Evolutionary conservation across 2,888 invertebrate species (phyloP), one percentile per base, ranked within the genome.

Genomic region (Tryphoninae sp.): DNA sequence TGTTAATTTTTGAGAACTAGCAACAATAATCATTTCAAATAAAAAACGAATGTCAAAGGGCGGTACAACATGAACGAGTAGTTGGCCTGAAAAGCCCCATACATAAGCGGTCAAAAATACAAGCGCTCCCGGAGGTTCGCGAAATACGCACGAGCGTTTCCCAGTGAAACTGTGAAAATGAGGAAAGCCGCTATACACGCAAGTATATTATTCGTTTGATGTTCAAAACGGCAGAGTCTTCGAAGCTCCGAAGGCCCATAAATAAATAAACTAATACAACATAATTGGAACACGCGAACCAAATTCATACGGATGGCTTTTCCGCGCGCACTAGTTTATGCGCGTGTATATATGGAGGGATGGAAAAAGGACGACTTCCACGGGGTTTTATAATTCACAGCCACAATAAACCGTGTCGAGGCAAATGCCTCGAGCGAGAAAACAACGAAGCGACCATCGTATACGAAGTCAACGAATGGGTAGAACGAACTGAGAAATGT

Each of bases 251-350:
- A 49, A 11, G 40, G 45, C 65, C 74, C 84, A 84, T 86, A 85
- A 87, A 83, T 84, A 82, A 84, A 84, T 86, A 86, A 88, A 87
- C 75, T 83, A 84, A 87, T 85, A 82, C 58, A 83, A 78, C 78
- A 64, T 67, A 87, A 88, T 85, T 88, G 84, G 82, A 86, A 85
- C 86, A 85, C 78, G 75, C 80, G 68, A 84, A 84, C 75, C 26
- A 73, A 68, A 77, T 73, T 53, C 59, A 64, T 55, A 16, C 26
- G 23, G 55, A 55, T 55, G 81, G 33, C 23, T 49, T 42, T 76
- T 64, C 23, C 16, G 11, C 13, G 65, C 19, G 62, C 19, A 49
- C 71, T 33, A 26, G 42, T 49, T 69, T 61, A 55, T 72, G 82
- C 68, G 68, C 26, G 40, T 19, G 53, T 42, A 64, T 33, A 33